phyloP scores from a whole-genome alignment of 2,113 vertebrate genomes.

The Scomber colias region DNA sequence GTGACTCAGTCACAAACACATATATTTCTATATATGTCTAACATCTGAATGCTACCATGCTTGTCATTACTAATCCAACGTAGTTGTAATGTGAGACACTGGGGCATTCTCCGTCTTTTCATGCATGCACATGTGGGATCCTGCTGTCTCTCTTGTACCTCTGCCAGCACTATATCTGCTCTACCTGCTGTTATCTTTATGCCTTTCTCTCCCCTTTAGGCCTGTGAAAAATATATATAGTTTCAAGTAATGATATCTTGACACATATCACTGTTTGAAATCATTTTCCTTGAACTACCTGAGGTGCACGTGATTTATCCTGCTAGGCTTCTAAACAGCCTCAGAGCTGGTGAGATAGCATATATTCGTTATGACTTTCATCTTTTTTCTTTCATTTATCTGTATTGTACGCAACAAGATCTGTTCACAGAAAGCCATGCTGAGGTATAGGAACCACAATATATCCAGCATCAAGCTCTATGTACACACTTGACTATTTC shows the following conservation, averaged over 20 bases:
- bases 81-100: conserved; percentile 14
- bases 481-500: background rate
- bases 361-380: conserved; percentile 14
- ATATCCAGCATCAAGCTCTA: background rate
- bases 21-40: conserved; percentile 19
- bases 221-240: conserved; percentile 37
- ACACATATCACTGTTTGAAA: conserved; percentile 31
- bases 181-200: conserved; percentile 35
- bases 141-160: conserved; percentile 30
- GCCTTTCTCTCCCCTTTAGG: background rate
- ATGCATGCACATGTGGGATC: conserved; percentile 36
- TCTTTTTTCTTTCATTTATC: conserved; percentile 16
- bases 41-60: conserved; percentile 3
- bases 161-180: conserved; percentile 3
- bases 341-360: background rate
- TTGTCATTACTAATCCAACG: conserved; percentile 47
- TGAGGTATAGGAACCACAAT: background rate
- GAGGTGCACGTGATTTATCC: background rate
- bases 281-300: conserved; percentile 27
- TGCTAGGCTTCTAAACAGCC: conserved; percentile 12
- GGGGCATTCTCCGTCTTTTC: conserved; percentile 15
- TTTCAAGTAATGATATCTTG: conserved; percentile 41
- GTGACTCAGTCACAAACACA: conserved; percentile 28
- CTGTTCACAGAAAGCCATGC: conserved; percentile 9
- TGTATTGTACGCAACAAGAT: background rate